A percentile compares a stretch with the other conserved stretches of the same genome.
phyloP scores from a whole-genome alignment of 1,140 invertebrate species.

The Pseudoatta argentina region DNA sequence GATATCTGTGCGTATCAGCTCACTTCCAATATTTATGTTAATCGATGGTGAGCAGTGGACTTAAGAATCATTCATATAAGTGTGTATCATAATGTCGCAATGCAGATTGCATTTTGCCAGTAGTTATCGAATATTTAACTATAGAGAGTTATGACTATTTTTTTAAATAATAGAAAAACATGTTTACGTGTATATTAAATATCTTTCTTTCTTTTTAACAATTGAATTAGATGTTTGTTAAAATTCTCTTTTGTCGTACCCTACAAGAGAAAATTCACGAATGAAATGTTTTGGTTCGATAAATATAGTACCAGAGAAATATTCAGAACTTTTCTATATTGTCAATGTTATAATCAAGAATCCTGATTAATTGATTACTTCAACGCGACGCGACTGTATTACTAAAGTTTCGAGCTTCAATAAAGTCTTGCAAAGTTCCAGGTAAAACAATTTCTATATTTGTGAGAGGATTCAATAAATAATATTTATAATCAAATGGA shows the following conservation, averaged over 20 bases:
- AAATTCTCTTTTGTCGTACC: not conserved
- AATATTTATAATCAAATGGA: not conserved
- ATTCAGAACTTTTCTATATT: constrained; percentile 18
- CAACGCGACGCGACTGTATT: constrained; percentile 8
- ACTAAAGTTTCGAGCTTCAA: constrained; percentile 10
- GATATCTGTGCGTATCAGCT: constrained; percentile 3
- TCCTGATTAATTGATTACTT: constrained; percentile 5
- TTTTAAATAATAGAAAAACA: not conserved
- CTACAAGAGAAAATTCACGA: not conserved
- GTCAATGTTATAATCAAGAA: constrained; percentile 8
- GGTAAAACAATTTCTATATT: constrained; percentile 5
- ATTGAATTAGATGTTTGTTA: constrained; percentile 5
- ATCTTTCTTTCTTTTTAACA: not conserved
- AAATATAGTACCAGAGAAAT: constrained; percentile 11
- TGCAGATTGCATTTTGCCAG: not conserved
- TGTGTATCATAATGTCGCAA: not conserved
- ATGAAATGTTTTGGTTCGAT: not conserved
- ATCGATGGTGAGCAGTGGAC: constrained; percentile 57
- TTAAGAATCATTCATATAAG: constrained; percentile 20
- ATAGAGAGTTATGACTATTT: not conserved
- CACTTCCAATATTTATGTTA: constrained; percentile 66
- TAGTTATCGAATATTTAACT: not conserved
- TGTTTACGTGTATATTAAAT: not conserved
- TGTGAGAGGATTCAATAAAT: not conserved
- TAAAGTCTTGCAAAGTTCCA: not conserved